A percentile compares a stretch with the other conserved stretches of the same genome.
Conservation (phyloP, 2,797 vertebrate species). For the Eutrigla gurnardus region DNA sequence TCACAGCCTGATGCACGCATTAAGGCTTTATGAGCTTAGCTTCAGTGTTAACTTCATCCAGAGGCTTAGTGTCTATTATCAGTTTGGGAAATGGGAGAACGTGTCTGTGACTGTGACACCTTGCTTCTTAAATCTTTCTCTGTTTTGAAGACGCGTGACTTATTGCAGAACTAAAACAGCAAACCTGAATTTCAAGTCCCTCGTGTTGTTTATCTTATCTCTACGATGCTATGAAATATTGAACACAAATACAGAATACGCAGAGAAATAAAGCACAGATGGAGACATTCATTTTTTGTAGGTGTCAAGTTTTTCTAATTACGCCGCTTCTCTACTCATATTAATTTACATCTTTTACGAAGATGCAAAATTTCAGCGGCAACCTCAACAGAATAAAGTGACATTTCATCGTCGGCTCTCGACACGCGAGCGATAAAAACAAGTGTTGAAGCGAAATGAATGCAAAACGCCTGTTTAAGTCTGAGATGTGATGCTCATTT, state of each 20-base stretch:
- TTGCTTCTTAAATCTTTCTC: background rate
- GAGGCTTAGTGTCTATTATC: background rate
- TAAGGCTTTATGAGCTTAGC: constrained; percentile 54
- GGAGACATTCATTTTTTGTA: background rate
- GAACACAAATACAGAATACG: background rate
- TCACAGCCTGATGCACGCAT: constrained; percentile 61
- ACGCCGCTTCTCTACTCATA: constrained; percentile 13
- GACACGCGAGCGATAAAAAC: constrained; percentile 29
- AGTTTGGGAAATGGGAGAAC: background rate
- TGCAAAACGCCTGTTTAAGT: constrained; percentile 71
- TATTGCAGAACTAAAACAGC: background rate
- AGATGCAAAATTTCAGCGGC: constrained; percentile 8
- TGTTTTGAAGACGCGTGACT: background rate
- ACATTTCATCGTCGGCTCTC: constrained; percentile 36
- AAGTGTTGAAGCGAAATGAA: constrained; percentile 36
- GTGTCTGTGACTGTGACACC: background rate
- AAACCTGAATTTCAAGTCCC: background rate
- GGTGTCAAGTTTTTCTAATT: constrained; percentile 4
- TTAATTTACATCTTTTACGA: constrained; percentile 11
- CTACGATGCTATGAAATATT: background rate
- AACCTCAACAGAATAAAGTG: constrained; percentile 24
- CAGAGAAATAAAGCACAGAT: background rate
- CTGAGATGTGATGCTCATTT: constrained; percentile 80
- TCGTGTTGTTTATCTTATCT: background rate
- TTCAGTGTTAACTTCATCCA: constrained; percentile 30